Base-by-base conservation (phyloP, 2,888 invertebrate genomes). In the Philereme vetulata region DNA sequence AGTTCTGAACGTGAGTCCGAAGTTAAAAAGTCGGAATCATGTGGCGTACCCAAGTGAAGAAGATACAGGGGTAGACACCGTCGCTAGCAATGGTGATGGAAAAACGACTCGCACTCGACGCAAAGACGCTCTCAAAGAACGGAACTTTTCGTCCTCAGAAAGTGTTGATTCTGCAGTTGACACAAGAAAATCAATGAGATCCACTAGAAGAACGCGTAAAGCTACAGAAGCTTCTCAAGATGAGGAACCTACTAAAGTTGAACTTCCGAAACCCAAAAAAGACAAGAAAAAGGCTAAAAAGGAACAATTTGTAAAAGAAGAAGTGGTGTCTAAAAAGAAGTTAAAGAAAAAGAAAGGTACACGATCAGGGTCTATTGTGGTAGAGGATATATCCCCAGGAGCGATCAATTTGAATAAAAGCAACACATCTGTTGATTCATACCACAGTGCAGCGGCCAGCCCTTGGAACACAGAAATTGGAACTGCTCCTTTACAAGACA, bases 401-500 rank as follows among this genome's bases (percentile, higher is more conserved):
- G 51, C 60, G 34, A 60, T 34, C 36, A 54, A 51, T 11, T 36
- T 74, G 4, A 81, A 84, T 57, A 75, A 70, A 42, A 81, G 78
- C 52, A 74, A 74, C 56, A 68, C 68, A 35, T 88, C 88, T 7
- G 52, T 70, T n/a, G 88, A 89, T 36, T 89, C 90, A 10, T 89
- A 84, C 56, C 83, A 89, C 60, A 90, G 88, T 64, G 89, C 89
- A 83, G 82, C 84, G 4, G 85, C 83, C 81, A 90, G 88, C 73
- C 85, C 84, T 8, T n/a, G 50, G 0, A 62, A 44, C 42, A 42
- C 46, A 33, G 51, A 56, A 43, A 60, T 34, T 10, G 10, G 42
- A 4, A 46, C 11, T 1, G 36, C 8, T 53, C n/a, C 11, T 33
- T 47, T 40, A 58, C 40, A 49, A 3, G 10, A 58, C 5, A 11